These are phyloP conservation scores for Ophthalmolycus amberensis DNA, from an alignment of 2,113 vertebrate genomes.

Conservation along the genomic window DNA sequence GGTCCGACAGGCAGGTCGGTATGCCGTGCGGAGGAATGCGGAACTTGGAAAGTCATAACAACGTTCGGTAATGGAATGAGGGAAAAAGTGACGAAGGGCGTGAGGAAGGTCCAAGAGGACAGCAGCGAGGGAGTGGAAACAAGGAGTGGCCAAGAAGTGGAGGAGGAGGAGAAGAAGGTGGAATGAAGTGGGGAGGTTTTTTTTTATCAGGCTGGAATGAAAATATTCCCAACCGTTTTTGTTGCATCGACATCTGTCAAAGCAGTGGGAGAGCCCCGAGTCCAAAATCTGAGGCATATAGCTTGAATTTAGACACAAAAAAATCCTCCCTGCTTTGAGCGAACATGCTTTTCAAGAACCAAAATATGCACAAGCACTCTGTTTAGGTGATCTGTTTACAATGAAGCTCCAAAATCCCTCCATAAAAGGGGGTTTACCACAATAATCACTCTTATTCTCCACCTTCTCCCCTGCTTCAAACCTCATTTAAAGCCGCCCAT, in stretches of 20 bases:
- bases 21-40: constrained; percentile 71
- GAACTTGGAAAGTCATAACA: constrained; percentile 74
- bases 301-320: constrained; percentile 10
- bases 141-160: constrained; percentile 36
- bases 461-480: constrained; percentile 44
- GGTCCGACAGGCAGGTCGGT: constrained; percentile 58
- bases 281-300: constrained; percentile 5
- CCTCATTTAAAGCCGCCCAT: constrained; percentile 30
- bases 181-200: constrained; percentile 19
- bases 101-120: constrained; percentile 33
- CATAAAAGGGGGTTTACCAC: constrained; percentile 57
- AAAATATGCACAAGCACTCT: constrained; percentile 36
- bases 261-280: constrained; percentile 19
- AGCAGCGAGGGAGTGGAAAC: constrained; percentile 35
- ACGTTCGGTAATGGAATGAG: constrained; percentile 42
- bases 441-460: constrained; percentile 59
- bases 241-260: constrained; percentile 44
- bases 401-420: constrained; percentile 52
- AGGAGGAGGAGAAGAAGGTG: constrained; percentile 26
- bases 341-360: constrained; percentile 57
- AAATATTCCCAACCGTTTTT: constrained; percentile 55
- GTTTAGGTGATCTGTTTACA: constrained; percentile 59
- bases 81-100: constrained; percentile 45
- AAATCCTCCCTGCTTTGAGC: neutral
- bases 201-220: constrained; percentile 59